Base-by-base conservation (phyloP, 2,797 vertebrate species). In the Poliocrania exsul region DNA sequence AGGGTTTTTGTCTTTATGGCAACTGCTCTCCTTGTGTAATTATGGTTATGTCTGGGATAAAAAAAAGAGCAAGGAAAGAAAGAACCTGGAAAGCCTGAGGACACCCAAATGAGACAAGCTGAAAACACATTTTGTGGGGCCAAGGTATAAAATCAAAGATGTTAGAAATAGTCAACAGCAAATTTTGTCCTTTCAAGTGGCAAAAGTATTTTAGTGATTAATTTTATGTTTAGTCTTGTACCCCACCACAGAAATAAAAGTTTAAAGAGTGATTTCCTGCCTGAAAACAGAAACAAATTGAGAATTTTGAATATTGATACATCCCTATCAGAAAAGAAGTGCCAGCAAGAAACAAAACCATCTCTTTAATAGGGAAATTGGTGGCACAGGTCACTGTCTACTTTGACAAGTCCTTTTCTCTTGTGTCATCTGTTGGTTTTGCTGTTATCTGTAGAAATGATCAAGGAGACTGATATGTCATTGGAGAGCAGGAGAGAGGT, bases 401-500 rank as follows among this genome's bases (percentile, higher is more conserved):
- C 50, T 72, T 88, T 74, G 87, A 75, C 80, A 93, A 83, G 44
- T 86, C 3, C 3, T 95, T 75, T 92, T 69, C 77, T 92, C 70
- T 67, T n/a, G 38, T 95, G 82, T 79, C 73, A 56, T 73, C 69
- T 81, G 86, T 89, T 91, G 47, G 1, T 86, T 91, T 92, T 82
- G 62, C 73, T 79, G 72, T 86, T 95, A 81, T 73, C 70, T 90
- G 50, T 91, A 62, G 70, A 58, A 86, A 69, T 49, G 87, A 94
- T 94, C 84, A 95, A 91, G 92, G 82, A 86, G 61, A 65, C 40
- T 83, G 79, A 20, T 86, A 29, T 51, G 72, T 83, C 75, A 86
- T 24, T 75, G 54, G 35, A 92, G 75, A 91, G 58, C 79, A 81
- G 81, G 56, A 91, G 61, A 58, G 72, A 81, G 81, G 72, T 92